Conservation (phyloP, 2,797 vertebrate species). For the Melanotaenia parkinsoni region DNA sequence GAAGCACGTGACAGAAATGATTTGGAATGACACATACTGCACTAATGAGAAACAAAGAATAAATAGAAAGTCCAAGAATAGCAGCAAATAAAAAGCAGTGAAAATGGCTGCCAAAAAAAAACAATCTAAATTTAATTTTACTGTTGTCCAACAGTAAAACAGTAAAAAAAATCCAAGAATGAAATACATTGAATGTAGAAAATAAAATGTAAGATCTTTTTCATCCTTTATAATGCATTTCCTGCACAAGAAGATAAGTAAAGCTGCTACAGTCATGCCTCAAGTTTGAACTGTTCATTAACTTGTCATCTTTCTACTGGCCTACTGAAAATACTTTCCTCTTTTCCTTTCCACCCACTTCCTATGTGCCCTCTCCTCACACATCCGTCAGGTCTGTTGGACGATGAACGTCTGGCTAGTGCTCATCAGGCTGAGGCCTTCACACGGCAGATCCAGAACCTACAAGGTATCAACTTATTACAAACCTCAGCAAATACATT, state of each 20-base stretch:
- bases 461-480: conserved; percentile 84
- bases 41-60: conserved; percentile 12
- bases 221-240: background rate
- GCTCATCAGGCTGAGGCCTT: conserved; percentile 93
- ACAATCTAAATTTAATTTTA: conserved; percentile 10
- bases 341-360: conserved; percentile 42
- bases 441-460: conserved; percentile 90
- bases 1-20: conserved; percentile 9
- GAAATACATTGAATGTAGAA: background rate
- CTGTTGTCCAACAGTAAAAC: background rate
- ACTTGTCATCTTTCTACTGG: conserved; percentile 57
- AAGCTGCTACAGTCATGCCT: conserved; percentile 38
- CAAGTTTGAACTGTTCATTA: conserved; percentile 61
- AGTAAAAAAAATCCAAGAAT: too few species aligned
- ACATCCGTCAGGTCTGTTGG: conserved; percentile 85
- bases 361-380: background rate
- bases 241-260: conserved; percentile 10
- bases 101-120: conserved; percentile 24
- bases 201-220: background rate
- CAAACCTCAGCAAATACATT: background rate
- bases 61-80: conserved; percentile 33
- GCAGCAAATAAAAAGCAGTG: conserved; percentile 22
- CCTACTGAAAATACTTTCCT: conserved; percentile 46
- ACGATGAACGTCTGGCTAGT: conserved; percentile 90
- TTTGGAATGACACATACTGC: conserved; percentile 18